These are phyloP conservation scores for Spilogale gracilis DNA, from an alignment of 2,113 vertebrate genomes.

Conservation along the genomic window DNA sequence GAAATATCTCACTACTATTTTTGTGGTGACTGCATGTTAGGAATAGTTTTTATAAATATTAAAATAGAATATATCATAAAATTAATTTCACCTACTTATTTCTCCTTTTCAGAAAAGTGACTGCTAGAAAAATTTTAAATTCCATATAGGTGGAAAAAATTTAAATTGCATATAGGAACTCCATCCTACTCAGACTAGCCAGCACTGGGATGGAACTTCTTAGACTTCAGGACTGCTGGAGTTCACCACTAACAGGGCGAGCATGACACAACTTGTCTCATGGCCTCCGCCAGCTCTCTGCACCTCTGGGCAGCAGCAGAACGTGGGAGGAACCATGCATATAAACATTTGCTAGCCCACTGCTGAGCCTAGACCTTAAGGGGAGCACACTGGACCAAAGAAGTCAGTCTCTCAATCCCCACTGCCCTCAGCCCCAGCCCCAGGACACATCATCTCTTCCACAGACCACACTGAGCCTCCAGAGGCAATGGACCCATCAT, in stretches of 20 bases:
- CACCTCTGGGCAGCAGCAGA: neutral
- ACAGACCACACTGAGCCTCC: neutral
- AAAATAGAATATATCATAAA: neutral
- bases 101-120: neutral
- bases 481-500: neutral
- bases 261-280: accelerated
- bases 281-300: neutral
- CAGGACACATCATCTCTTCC: neutral
- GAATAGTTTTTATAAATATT: neutral
- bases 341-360: neutral
- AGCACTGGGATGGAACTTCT: neutral
- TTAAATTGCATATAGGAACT: neutral
- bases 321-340: neutral
- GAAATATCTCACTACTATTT: neutral
- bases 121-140: neutral
- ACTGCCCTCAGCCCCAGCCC: accelerated
- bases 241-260: neutral
- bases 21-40: neutral
- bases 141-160: neutral
- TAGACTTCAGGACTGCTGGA: neutral
- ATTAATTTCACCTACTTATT: neutral
- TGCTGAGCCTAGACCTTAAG: neutral
- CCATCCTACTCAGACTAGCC: neutral
- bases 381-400: neutral
- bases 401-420: neutral